Base-by-base conservation (phyloP, 2,888 invertebrate species). In the Diploptera punctata region DNA sequence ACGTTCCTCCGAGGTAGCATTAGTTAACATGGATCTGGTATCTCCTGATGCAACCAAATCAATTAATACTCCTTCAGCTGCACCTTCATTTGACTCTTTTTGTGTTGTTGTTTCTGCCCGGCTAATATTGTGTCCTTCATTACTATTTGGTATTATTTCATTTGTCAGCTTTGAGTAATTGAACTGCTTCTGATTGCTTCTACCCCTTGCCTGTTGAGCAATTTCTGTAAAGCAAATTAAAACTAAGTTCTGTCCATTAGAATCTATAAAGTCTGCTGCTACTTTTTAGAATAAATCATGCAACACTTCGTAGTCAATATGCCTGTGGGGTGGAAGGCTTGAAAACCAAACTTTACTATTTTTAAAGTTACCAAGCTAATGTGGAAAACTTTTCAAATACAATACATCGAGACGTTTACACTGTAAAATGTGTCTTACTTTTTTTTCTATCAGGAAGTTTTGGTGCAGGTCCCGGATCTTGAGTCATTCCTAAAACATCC, bases 141-240 rank as follows among this genome's bases (percentile, higher is more conserved):
- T 21, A 13, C 60, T 21, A 26, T 2, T 29, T 1, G 81, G 77
- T 0, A 79, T 80, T 21, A 84, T 80, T 76, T 95, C 94, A 80
- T 95, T 94, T 71, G 90, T 87, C 26, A 97, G 85, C 80, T 94
- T 95, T 77, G 91, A 91, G 80, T 97, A 95, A 79, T 91, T 90
- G 80, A 93, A 95, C 80, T 94, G 93, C 78, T 92, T 80, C 90
- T 80, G 76, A 73, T 43, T 78, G 73, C 76, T 70, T 47, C 75
- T 60, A 31, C 26, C 65, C 16, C 18, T 43, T 16, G 38, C 29
- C 57, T 62, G 43, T 2, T 33, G 43, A 1, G 62, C 21, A 9
- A 62, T 38, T 43, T 38, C 33, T 62, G n/a, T 18, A 62, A 62
- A 16, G n/a, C n/a, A n/a, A n/a, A n/a, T n/a, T n/a, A n/a, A n/a